These are phyloP conservation scores for Cheilosia variabilis DNA, from an alignment of 2,888 invertebrate genomes.

Conservation along the genomic window DNA sequence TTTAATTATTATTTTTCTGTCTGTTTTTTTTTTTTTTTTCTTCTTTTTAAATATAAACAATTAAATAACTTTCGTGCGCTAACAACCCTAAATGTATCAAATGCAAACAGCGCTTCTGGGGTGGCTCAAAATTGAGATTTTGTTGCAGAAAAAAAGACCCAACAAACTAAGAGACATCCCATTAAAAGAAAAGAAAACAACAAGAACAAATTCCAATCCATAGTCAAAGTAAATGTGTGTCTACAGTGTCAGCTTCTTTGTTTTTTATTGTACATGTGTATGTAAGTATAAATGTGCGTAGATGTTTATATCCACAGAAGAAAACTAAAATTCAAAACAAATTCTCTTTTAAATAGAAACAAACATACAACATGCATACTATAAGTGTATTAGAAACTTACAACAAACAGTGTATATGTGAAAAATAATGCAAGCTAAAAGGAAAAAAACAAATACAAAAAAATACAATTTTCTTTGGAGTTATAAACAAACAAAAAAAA, in stretches of 20 bases:
- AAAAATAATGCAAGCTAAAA: constrained; percentile 19
- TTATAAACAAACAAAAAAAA: constrained; percentile 65
- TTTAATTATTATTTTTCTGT: constrained; percentile 67
- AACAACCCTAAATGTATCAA: constrained; percentile 12
- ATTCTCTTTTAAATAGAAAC: constrained; percentile 42
- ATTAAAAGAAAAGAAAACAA: constrained; percentile 23
- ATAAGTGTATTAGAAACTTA: constrained; percentile 64
- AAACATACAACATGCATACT: constrained; percentile 58
- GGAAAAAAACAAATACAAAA: constrained; percentile 44
- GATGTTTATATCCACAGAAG: constrained; percentile 45
- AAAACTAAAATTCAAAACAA: constrained; percentile 12
- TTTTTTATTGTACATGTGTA: constrained; percentile 41
- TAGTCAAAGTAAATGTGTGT: constrained; percentile 61
- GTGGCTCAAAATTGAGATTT: background rate
- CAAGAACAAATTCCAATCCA: constrained; percentile 67
- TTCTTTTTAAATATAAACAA: constrained; percentile 35
- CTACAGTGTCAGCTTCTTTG: constrained; percentile 38
- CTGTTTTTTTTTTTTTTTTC: constrained; percentile 49
- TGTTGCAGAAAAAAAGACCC: constrained; percentile 1
- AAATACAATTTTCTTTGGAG: constrained; percentile 65
- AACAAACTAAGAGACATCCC: constrained; percentile 3
- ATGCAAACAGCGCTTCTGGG: constrained; percentile 17
- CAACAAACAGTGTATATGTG: constrained; percentile 36
- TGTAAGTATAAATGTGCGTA: constrained; percentile 41
- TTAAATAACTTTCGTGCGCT: constrained; percentile 49